Percentiles rank a stretch among this genome's conserved stretches.
Evolutionary conservation across 2,888 invertebrate genomes (phyloP).

Genomic region (Dasypolia templi): DNA sequence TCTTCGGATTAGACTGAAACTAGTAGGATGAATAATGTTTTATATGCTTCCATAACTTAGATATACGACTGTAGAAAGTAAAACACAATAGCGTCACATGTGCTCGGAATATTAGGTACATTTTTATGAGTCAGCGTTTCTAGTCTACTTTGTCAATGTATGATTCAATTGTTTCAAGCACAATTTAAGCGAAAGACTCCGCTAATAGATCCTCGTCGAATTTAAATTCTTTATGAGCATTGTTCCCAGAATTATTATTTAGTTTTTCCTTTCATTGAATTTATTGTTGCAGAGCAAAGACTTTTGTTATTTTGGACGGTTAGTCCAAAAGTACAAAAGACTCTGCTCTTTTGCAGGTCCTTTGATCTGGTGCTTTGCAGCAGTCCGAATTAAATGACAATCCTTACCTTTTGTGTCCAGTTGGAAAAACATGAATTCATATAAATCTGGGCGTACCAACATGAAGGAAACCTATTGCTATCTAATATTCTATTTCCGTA

Average conservation of each 20-base stretch:
- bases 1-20: slow-evolving; percentile 22
- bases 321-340: background rate
- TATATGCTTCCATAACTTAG: slow-evolving; percentile 11
- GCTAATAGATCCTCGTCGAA: slow-evolving; percentile 67
- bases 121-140: slow-evolving; percentile 74
- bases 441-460: background rate
- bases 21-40: slow-evolving; percentile 16
- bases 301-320: too few relatives aligned
- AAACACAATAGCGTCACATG: slow-evolving; percentile 59
- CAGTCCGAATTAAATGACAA: background rate
- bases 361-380: background rate
- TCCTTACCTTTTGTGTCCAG: background rate
- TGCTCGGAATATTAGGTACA: slow-evolving; percentile 63
- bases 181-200: slow-evolving; percentile 71
- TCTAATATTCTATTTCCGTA: background rate
- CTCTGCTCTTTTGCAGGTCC: background rate
- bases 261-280: slow-evolving; percentile 20
- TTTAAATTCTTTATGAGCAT: slow-evolving; percentile 60
- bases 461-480: background rate
- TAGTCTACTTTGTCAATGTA: slow-evolving; percentile 67
- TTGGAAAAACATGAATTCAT: background rate
- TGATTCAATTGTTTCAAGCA: slow-evolving; percentile 74
- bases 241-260: slow-evolving; percentile 23
- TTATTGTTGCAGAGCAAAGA: background rate
- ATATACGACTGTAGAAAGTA: slow-evolving; percentile 73